These are phyloP conservation scores for Malurus splendens DNA, from an alignment of 2,797 vertebrate genomes.

Conservation along the genomic window DNA sequence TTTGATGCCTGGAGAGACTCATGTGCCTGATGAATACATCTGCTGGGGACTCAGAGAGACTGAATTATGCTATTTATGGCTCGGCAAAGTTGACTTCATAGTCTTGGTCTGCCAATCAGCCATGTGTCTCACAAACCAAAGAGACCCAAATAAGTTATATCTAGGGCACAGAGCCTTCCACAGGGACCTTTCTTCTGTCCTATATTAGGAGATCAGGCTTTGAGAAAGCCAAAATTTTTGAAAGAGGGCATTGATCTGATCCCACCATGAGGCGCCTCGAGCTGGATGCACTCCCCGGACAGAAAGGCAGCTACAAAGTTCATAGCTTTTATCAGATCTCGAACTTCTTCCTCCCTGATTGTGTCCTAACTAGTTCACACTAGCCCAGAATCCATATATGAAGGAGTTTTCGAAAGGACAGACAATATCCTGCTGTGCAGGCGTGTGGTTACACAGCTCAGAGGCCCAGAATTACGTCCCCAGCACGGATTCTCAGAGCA, in stretches of 20 bases:
- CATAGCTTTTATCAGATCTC: not conserved
- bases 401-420: not conserved
- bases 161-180: not conserved
- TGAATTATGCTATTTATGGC: not conserved
- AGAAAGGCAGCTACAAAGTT: not conserved
- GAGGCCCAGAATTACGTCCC: rapidly evolving
- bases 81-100: not conserved
- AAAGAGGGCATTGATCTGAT: not conserved
- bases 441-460: not conserved
- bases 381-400: not conserved
- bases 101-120: not conserved
- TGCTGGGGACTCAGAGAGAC: not conserved
- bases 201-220: not conserved
- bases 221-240: not conserved
- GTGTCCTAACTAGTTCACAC: not conserved
- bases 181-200: not conserved
- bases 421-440: not conserved
- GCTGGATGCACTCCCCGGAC: not conserved
- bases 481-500: not conserved
- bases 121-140: not conserved
- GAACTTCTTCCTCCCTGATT: not conserved
- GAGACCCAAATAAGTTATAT: not conserved
- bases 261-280: not conserved
- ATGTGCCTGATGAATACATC: not conserved
- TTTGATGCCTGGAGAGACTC: conserved; percentile 11